Conservation (phyloP, 2,888 invertebrate species). For the Acleris holmiana region DNA sequence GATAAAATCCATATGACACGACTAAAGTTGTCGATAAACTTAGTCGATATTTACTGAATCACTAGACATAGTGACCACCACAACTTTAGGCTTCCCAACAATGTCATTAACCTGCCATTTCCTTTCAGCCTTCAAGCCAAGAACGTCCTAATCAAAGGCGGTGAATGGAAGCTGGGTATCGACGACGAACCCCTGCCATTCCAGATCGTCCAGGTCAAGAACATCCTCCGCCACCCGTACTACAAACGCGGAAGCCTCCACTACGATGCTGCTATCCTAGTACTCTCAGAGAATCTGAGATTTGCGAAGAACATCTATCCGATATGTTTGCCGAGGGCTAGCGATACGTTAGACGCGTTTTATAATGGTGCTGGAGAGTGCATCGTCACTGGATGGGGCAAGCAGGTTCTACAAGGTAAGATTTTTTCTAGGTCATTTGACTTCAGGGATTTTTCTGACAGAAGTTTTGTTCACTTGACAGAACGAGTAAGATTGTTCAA, state of each 20-base stretch:
- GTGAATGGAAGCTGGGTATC: slow-evolving; percentile 93
- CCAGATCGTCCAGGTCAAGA: slow-evolving; percentile 89
- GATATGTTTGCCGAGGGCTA: slow-evolving; percentile 86
- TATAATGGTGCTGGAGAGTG: slow-evolving; percentile 86
- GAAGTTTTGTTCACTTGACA: no score
- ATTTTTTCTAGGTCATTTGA: slow-evolving; percentile 21
- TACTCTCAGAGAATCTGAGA: slow-evolving; percentile 86
- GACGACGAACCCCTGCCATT: slow-evolving; percentile 92
- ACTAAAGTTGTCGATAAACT: no score
- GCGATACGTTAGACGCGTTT: slow-evolving; percentile 81
- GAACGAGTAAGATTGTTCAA: no score
- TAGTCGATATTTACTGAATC: no score
- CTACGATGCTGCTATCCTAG: slow-evolving; percentile 89
- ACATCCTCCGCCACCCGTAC: slow-evolving; percentile 88
- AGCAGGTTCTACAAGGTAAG: slow-evolving; percentile 90
- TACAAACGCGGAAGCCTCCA: slow-evolving; percentile 85
- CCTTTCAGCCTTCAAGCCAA: slow-evolving; percentile 82
- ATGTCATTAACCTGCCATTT: no score
- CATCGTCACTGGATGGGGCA: slow-evolving; percentile 93
- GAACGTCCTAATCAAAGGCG: slow-evolving; percentile 90
- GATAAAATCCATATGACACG: no score
- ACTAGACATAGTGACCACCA: no score
- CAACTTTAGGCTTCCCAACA: no score
- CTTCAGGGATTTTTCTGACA: no score
- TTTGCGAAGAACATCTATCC: slow-evolving; percentile 89